Percentiles rank a stretch among this genome's conserved stretches.
These are phyloP conservation scores for Colossoma macropomum DNA, from an alignment of 2,113 vertebrate species.

Conservation along the genomic window DNA sequence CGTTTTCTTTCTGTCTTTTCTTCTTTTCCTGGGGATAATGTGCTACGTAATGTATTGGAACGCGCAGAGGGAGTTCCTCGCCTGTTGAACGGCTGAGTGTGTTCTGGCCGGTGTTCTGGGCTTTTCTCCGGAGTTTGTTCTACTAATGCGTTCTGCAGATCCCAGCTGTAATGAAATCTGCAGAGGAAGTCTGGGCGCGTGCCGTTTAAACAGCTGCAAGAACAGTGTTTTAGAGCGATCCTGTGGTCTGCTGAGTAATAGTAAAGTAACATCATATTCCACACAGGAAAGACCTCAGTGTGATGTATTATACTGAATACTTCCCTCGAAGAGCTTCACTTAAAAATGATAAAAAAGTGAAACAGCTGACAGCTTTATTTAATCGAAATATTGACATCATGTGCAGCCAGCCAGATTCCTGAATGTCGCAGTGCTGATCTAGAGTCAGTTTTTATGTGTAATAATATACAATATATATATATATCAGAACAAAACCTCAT, in stretches of 20 bases:
- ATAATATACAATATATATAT: too few species aligned
- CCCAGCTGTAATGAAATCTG: constrained; percentile 4
- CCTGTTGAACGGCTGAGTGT: constrained; percentile 57
- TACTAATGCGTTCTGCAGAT: constrained; percentile 44
- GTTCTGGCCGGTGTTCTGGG: constrained; percentile 53
- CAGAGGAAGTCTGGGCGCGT: background rate
- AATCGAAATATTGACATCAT: too few species aligned
- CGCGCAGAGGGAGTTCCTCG: constrained; percentile 62
- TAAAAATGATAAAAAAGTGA: too few species aligned
- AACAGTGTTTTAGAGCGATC: background rate
- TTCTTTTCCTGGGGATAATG: background rate
- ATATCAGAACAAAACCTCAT: too few species aligned
- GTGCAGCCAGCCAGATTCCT: too few species aligned
- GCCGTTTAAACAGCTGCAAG: background rate
- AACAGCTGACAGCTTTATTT: background rate
- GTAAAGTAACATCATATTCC: background rate
- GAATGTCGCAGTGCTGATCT: background rate
- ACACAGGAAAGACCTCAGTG: background rate
- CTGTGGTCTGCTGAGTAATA: constrained; percentile 2
- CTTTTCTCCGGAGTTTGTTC: constrained; percentile 45
- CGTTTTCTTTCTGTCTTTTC: background rate
- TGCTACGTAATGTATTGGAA: constrained; percentile 8
- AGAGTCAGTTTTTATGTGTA: background rate
- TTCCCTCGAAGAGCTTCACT: background rate
- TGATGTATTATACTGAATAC: background rate